Percentiles rank a stretch among this genome's conserved stretches.
These are phyloP conservation scores for Hirundo rustica DNA, from an alignment of 2,797 vertebrate genomes.

Conservation along the genomic window DNA sequence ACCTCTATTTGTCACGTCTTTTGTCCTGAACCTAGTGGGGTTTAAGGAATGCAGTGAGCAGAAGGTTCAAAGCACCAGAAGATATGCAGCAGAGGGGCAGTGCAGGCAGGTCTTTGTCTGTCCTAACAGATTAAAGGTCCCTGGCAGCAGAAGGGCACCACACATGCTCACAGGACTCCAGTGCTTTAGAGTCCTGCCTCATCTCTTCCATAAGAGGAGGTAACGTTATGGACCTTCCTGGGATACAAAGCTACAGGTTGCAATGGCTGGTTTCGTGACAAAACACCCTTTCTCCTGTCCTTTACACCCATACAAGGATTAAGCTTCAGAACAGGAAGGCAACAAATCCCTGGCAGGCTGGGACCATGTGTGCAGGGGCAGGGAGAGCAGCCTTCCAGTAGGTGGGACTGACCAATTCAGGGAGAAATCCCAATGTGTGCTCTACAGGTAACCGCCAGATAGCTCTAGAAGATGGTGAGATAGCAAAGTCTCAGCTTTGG, in stretches of 20 bases:
- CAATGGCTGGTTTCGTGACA: not conserved
- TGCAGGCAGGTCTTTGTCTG: not conserved
- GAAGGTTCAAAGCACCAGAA: not conserved
- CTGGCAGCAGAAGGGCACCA: not conserved
- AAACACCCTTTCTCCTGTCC: not conserved
- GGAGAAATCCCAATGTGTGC: not conserved
- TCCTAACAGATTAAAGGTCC: not conserved
- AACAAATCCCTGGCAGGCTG: not conserved
- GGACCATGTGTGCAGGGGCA: not conserved
- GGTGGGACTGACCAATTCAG: not conserved
- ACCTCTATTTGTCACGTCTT: not conserved
- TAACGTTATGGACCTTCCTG: not conserved
- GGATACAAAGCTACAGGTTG: not conserved
- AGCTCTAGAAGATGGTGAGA: not conserved
- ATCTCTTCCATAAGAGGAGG: not conserved
- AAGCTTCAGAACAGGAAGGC: not conserved
- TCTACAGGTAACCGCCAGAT: not conserved
- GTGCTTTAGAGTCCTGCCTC: not conserved
- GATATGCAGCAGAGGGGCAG: not conserved
- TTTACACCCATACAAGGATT: not conserved
- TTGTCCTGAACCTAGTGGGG: not conserved
- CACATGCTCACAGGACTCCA: accelerated
- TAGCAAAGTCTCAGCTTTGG: not conserved
- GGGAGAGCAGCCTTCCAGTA: not conserved
- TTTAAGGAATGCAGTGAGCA: not conserved